Percentiles rank a stretch among this genome's conserved stretches.
Evolutionary conservation across 2,888 invertebrate genomes (phyloP).

Genomic region (Cerastis leucographa): DNA sequence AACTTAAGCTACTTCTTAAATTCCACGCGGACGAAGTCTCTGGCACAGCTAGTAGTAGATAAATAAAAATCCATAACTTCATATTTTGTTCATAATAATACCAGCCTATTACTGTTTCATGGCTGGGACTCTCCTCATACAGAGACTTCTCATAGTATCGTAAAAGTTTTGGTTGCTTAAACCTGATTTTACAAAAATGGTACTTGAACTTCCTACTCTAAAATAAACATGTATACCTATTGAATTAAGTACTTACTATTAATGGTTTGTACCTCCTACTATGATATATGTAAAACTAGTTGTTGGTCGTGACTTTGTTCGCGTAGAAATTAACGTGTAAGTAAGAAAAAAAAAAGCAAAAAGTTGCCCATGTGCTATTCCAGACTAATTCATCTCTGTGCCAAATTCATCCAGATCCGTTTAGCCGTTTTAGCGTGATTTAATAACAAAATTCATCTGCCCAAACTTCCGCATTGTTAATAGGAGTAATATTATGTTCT

Average conservation of each 20-base stretch:
- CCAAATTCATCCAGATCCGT: background rate
- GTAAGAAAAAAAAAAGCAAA: too few species aligned
- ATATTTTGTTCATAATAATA: background rate
- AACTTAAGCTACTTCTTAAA: too few species aligned
- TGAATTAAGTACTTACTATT: background rate
- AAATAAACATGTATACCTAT: background rate
- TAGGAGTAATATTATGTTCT: background rate
- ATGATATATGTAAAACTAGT: background rate
- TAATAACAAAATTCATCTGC: background rate
- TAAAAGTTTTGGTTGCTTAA: background rate
- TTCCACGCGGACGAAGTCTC: too few species aligned
- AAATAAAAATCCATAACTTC: background rate
- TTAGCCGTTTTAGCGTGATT: background rate
- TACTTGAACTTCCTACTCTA: background rate
- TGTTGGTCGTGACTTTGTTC: background rate
- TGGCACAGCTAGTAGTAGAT: too few species aligned
- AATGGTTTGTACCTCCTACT: background rate
- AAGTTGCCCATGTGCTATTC: background rate
- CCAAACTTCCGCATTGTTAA: background rate
- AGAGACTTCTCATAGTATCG: background rate
- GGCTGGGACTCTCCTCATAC: background rate
- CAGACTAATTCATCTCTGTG: background rate
- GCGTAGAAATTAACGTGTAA: background rate
- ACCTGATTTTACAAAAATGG: background rate
- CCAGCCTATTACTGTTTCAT: background rate